Conservation (phyloP, 2,797 vertebrate species). For the Yasuhikotakia modesta region DNA sequence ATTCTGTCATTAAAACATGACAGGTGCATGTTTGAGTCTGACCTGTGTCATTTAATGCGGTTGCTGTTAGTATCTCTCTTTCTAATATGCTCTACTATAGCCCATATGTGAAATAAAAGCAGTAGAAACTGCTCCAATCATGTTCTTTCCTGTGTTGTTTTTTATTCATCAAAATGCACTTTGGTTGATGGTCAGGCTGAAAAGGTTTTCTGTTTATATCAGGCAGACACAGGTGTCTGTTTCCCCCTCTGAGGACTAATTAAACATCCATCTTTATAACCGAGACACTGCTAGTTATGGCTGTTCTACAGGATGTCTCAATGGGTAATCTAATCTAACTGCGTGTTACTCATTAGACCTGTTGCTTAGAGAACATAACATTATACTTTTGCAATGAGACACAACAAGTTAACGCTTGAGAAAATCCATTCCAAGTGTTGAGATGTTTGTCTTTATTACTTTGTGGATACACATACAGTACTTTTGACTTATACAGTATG, state of each 20-base stretch:
- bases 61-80: neutral
- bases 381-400: constrained; percentile 38
- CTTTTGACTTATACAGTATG: constrained; percentile 63
- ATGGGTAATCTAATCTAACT: neutral
- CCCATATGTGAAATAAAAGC: neutral
- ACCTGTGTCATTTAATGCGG: too few species aligned
- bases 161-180: neutral
- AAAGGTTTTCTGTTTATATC: constrained; percentile 11
- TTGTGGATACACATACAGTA: constrained; percentile 64
- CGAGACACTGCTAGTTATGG: too few species aligned
- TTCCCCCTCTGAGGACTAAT: constrained; percentile 3
- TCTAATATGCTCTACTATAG: neutral
- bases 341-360: constrained; percentile 51
- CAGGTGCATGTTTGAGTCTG: neutral
- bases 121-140: neutral
- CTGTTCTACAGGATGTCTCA: neutral
- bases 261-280: neutral
- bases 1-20: neutral
- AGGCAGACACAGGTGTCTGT: constrained; percentile 8
- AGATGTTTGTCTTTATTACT: constrained; percentile 67
- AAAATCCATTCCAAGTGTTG: neutral
- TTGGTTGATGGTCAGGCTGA: constrained; percentile 3
- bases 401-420: neutral
- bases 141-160: neutral
- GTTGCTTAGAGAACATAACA: constrained; percentile 60